Evolutionary conservation across 2,113 vertebrate genomes (phyloP).

Genomic region (Xiphophorus maculatus): DNA sequence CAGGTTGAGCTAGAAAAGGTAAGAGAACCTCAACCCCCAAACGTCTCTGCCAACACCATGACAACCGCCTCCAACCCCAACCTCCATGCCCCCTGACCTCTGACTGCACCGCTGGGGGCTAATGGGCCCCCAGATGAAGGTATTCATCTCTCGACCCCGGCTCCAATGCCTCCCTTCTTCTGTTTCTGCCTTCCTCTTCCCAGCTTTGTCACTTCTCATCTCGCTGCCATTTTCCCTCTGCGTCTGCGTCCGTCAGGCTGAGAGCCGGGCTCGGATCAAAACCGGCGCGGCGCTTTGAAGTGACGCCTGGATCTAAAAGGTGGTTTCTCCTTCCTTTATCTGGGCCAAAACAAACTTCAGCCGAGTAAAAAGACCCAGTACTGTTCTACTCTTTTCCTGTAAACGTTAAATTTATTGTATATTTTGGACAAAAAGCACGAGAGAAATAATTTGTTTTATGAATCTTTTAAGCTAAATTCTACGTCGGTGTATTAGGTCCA

Average conservation of each 20-base stretch:
- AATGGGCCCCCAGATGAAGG: conserved; percentile 45
- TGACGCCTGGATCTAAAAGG: conserved; percentile 56
- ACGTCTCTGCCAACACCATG: background rate
- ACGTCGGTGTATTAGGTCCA: no score
- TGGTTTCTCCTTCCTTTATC: conserved; percentile 27
- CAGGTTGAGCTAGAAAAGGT: conserved; percentile 39
- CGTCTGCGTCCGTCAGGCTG: conserved; percentile 52
- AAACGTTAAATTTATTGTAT: background rate
- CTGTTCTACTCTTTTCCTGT: conserved; percentile 1
- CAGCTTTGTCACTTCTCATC: conserved; percentile 44
- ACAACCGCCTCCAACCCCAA: conserved; percentile 17
- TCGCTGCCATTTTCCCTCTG: conserved; percentile 36
- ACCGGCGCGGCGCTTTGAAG: conserved; percentile 62
- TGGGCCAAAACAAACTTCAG: background rate
- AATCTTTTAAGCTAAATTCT: no score
- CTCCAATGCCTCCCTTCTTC: conserved; percentile 29
- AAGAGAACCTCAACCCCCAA: conserved; percentile 32
- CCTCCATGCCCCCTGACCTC: conserved; percentile 44
- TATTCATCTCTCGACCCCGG: conserved; percentile 38
- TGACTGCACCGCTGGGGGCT: conserved; percentile 47
- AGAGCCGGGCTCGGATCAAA: conserved; percentile 67
- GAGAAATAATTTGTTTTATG: no score
- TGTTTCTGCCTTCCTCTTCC: conserved; percentile 35
- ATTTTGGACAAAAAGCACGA: no score
- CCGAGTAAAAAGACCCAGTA: conserved; percentile 17